phyloP scores from a whole-genome alignment of 1,140 invertebrate genomes.

The Hylaeus anthracinus region DNA sequence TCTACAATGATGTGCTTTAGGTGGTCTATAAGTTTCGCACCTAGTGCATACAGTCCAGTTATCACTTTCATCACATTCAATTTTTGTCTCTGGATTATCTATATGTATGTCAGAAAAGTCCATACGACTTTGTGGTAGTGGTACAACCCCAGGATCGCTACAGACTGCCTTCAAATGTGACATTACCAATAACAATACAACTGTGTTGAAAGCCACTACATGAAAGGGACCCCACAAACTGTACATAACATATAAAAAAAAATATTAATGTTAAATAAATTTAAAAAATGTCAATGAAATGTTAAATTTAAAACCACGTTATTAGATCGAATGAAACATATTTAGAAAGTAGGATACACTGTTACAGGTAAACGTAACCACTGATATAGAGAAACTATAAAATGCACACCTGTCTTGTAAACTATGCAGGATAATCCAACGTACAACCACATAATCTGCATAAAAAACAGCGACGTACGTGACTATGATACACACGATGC shows the following conservation, averaged over 20 bases:
- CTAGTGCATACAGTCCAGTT: constrained; percentile 93
- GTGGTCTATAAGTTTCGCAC: constrained; percentile 92
- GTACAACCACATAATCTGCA: constrained; percentile 94
- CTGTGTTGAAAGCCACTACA: constrained; percentile 90
- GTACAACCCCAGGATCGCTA: constrained; percentile 94
- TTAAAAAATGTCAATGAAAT: background rate
- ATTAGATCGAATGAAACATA: constrained; percentile 3
- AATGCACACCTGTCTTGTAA: constrained; percentile 88
- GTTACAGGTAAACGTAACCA: constrained; percentile 26
- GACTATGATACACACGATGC: constrained; percentile 91
- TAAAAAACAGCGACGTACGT: constrained; percentile 93
- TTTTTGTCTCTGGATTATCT: constrained; percentile 76
- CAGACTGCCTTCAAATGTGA: constrained; percentile 92
- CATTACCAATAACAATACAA: constrained; percentile 89
- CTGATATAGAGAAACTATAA: constrained; percentile 15
- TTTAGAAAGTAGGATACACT: constrained; percentile 25
- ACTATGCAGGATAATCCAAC: constrained; percentile 92
- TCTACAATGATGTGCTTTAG: constrained; percentile 93
- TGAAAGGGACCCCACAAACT: constrained; percentile 94
- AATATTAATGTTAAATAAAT: constrained; percentile 73
- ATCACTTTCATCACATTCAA: constrained; percentile 82
- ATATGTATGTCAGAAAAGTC: constrained; percentile 93
- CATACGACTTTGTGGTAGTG: constrained; percentile 88
- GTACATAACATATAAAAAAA: constrained; percentile 49
- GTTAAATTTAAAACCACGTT: constrained; percentile 1